Base-by-base conservation (phyloP, 1,140 invertebrate species). In the Brachionus rubens region DNA sequence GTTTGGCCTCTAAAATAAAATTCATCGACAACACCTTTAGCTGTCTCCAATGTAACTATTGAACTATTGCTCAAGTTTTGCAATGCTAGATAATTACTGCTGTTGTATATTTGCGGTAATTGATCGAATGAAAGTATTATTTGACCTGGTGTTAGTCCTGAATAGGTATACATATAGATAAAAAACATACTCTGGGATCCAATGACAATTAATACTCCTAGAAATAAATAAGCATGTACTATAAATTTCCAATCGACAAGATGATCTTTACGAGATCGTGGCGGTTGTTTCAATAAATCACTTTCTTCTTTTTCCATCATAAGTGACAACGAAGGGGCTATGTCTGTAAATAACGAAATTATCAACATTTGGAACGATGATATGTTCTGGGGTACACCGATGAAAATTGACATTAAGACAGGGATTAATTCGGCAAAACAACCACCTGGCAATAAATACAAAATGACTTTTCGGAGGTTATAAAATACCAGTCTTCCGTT, bases 401-500 rank as follows among this genome's bases (percentile, higher is more conserved):
- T n/a, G 28, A 47, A 68, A 10, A 68, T 68, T 14, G 41, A 47
- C 41, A 68, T 47, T 28, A 68, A 48, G 1, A 68, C 43, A 16
- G 41, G 41, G 9, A 48, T 30, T 47, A 47, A 19, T 47, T 47
- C 41, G 21, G 26, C 28, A 36, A 70, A 48, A 21, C 43, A 70
- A 48, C 28, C 46, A 36, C 59, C 59, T 21, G 65, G 65, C 9
- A 68, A 16, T 28, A 68, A 48, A 26, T 68, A 68, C 2, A 68
- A 26, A 33, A 48, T 48, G 10, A 68, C 65, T 68, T 68, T 68
- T 19, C 40, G 47, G 24, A 68, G 33, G 16, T 68, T 68, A 6
- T 48, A 16, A 68, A 47, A 47, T 12, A 68, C 41, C 9, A 68
- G 12, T 24, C 65, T 99, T 77, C 97, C 97, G 80, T 86, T 85